Conservation (phyloP, 2,113 vertebrate genomes). For the Ceyx melanurus region DNA sequence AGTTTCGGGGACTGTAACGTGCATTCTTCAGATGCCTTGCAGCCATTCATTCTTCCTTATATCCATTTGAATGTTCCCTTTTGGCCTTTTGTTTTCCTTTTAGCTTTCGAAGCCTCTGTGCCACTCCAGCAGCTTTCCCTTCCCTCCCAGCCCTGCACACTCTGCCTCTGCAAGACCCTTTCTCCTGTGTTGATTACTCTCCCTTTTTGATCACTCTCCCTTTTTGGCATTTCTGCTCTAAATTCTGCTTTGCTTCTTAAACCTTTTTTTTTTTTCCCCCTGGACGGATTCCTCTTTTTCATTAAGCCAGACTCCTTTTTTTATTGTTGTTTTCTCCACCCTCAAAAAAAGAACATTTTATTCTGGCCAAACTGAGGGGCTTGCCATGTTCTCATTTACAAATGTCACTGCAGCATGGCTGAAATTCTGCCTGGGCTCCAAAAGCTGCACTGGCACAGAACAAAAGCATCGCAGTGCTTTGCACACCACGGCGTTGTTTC, state of each 20-base stretch:
- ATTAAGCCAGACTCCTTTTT: neutral
- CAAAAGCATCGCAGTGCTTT: slow-evolving; percentile 37
- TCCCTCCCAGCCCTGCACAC: neutral
- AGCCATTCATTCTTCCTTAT: slow-evolving; percentile 41
- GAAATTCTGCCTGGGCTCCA: neutral
- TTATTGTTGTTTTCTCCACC: neutral
- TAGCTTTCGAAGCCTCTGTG: slow-evolving; percentile 33
- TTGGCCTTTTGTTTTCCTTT: slow-evolving; percentile 55
- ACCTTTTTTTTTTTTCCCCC: neutral
- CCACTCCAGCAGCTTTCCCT: neutral
- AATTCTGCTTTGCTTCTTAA: slow-evolving; percentile 8
- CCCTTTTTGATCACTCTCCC: neutral
- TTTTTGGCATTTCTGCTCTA: neutral
- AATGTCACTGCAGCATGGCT: slow-evolving; percentile 54
- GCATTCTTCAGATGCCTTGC: slow-evolving; percentile 42
- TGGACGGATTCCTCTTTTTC: neutral
- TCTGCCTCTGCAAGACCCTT: slow-evolving; percentile 5
- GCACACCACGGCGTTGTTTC: slow-evolving; percentile 5
- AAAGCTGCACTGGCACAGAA: slow-evolving; percentile 27
- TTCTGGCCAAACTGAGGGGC: neutral
- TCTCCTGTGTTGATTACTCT: neutral
- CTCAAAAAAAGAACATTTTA: slow-evolving; percentile 42
- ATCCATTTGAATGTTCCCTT: slow-evolving; percentile 50
- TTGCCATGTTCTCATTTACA: slow-evolving; percentile 46
- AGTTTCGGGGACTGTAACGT: neutral